Base-by-base conservation (phyloP, 1,140 invertebrate species). In the Drosophila seguyi region DNA sequence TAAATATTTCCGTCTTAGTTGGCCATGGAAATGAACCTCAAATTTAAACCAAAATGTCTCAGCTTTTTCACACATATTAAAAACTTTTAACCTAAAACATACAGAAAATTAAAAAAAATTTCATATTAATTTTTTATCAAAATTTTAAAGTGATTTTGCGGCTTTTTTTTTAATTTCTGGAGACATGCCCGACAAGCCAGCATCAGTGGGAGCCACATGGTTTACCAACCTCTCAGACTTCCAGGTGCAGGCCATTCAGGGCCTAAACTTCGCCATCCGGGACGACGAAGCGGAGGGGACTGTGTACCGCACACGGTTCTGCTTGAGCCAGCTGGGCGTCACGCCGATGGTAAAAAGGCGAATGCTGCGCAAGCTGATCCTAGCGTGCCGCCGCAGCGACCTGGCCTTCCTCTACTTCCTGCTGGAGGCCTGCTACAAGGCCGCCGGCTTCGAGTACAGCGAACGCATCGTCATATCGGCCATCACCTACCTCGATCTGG, bases 351-450 rank as follows among this genome's bases (percentile, higher is more conserved):
- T 78, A 3, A 22, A 25, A n/a, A 1, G 6, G 11, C 8, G n/a
- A 10, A 29, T 34, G 27, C 18, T 79, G 0, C 7, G 4, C 0
- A 62, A 63, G n/a, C 39, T 79, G 1, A 38, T 79, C 18, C 4
- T 4, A 1, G 25, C 50, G 6, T 53, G 75, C 27, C 75, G 75
- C 7, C 16, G 58, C 42, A 79, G 66, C 22, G 58, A 63, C n/a
- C 22, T 79, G 22, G 75, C 75, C 20, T 78, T 79, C 1, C 50
- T 79, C 4, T 78, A 78, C 44, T 79, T 79, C 20, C 52, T 79
- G 3, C 16, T 57, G 22, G 75, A 79, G 52, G 66, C 65, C 13
- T 53, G 58, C 16, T 79, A 79, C 13, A 79, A 72, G 27, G 44
- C 25, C 3, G 27, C 57, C 3, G 39, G 41, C 5, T 50, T 31